Conservation (phyloP, 2,888 invertebrate species). For the Epirrhoe tristata region DNA sequence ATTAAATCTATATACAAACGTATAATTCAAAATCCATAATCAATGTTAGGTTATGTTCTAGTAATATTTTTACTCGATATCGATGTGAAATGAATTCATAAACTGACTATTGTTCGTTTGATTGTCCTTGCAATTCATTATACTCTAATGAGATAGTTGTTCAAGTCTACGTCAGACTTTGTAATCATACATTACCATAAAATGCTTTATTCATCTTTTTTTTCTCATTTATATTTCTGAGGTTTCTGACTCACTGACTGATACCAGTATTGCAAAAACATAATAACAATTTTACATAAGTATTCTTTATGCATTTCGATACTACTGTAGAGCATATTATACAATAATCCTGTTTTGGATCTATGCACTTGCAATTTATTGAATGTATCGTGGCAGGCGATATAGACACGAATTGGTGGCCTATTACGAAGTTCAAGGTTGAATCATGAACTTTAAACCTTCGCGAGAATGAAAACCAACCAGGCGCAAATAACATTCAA, state of each 20-base stretch:
- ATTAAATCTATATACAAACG: too few relatives aligned
- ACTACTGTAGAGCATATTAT: too few relatives aligned
- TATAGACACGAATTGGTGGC: constrained; percentile 17
- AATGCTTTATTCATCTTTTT: not conserved
- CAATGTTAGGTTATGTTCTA: not conserved
- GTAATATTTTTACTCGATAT: not conserved
- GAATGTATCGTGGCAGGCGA: constrained; percentile 11
- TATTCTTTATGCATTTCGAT: too few relatives aligned
- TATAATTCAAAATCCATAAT: not conserved
- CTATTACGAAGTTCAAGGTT: constrained; percentile 51
- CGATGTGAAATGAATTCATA: not conserved
- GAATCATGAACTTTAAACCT: constrained; percentile 48
- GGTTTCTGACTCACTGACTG: not conserved
- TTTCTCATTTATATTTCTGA: not conserved
- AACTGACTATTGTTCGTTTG: not conserved
- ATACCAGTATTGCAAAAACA: too few relatives aligned
- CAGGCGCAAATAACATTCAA: constrained; percentile 23
- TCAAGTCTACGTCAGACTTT: constrained; percentile 8
- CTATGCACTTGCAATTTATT: not conserved
- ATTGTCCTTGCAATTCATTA: constrained; percentile 21
- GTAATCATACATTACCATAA: not conserved
- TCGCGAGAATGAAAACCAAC: constrained; percentile 31
- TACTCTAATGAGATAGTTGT: constrained; percentile 20
- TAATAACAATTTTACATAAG: too few relatives aligned
- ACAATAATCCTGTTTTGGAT: too few relatives aligned